Base-by-base conservation (phyloP, 2,113 vertebrate genomes). In the Oreochromis niloticus region DNA sequence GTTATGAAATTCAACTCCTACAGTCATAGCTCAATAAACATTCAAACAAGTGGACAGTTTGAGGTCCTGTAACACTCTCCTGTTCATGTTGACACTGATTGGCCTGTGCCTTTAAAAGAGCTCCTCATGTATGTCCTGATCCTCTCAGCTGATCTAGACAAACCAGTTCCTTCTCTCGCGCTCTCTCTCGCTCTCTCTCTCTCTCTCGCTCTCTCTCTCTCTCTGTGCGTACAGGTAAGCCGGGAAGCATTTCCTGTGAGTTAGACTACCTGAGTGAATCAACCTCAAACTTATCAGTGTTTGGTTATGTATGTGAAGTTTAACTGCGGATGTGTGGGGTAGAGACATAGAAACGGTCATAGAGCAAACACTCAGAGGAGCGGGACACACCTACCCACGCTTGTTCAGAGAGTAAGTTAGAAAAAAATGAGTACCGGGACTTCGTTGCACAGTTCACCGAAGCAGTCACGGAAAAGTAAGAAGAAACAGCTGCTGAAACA, bases 371-470 rank as follows among this genome's bases (percentile, higher is more conserved):
- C 24, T 50, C 71, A 54, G 43, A 30, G 43, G 66, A 54, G 57
- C 6, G 10, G 11, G 12, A 71, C 34, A 14, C 27, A 3, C 61
- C 81, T 9, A 43, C 75, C 73, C 34, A 24, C 27, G 85, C 32
- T 80, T 7, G 9, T 57, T 84, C 71, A 50, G 34, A 50, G 22
- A 73, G 43, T 2, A 11, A 68, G 52, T 73, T 24, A 56, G n/a
- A 90, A 91, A 91, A 90, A 91, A 91, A 95, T 96, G 94, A 93
- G 87, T 17, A 22, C 92, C 46, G 80, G 85, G 81, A 75, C 90
- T 27, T 93, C 71, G 46, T 19, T 75, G 24, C 92, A 5, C 84
- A 88, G 7, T 86, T 87, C 90, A 12, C 88, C 43, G 24, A 96
- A 94, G 68, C 85, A 83, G 7, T 93, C 93, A 9, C 87, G 71